phyloP scores from a whole-genome alignment of 2,797 vertebrate genomes.

The Ibycter americanus region DNA sequence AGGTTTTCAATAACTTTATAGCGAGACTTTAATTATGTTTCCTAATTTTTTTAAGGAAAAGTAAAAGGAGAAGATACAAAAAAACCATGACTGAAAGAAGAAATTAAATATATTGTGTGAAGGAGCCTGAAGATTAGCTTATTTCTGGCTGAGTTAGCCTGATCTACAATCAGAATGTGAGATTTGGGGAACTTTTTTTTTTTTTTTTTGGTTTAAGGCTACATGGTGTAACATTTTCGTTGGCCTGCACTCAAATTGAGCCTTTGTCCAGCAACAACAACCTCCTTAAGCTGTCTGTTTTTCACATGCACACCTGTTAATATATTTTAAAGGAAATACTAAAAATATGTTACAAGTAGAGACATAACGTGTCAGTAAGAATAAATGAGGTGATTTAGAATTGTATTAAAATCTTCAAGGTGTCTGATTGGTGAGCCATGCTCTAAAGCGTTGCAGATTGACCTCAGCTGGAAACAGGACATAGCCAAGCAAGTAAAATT shows the following conservation, averaged over 20 bases:
- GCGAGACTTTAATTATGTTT: not conserved
- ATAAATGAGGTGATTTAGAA: conserved; percentile 55
- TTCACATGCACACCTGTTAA: conserved; percentile 43
- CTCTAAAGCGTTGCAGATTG: not conserved
- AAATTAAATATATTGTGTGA: not conserved
- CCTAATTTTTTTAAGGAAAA: not conserved
- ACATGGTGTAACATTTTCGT: conserved; percentile 4
- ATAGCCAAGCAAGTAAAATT: not conserved
- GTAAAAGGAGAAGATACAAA: not conserved
- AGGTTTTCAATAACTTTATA: not conserved
- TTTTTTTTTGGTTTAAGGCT: not conserved
- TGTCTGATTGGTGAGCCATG: not conserved
- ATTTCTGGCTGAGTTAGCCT: not conserved
- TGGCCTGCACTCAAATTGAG: not conserved
- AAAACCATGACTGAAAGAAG: not conserved
- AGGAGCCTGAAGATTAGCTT: not conserved
- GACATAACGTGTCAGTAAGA: conserved; percentile 7
- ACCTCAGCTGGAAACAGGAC: conserved; percentile 11
- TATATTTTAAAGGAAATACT: conserved; percentile 46
- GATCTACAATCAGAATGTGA: not conserved
- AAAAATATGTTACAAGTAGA: conserved; percentile 32
- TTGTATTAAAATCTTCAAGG: not conserved
- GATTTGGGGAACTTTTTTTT: not conserved
- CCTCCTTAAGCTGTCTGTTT: not conserved
- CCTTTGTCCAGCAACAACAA: conserved; percentile 39